Conservation (phyloP, 1,140 invertebrate species). For the Arctopsyche grandis region DNA sequence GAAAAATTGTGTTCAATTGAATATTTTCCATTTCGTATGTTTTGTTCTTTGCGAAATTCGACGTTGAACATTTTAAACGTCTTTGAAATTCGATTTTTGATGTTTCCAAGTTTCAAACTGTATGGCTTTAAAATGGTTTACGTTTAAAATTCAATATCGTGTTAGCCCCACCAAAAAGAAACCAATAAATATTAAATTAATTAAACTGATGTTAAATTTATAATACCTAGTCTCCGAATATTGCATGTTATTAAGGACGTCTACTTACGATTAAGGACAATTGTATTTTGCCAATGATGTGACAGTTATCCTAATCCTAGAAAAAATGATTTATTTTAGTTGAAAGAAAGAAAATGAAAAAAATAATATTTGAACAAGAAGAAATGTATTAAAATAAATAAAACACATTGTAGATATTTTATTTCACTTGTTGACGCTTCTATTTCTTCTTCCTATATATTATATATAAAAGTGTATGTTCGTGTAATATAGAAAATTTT, state of each 20-base stretch:
- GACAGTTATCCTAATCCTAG: conserved; percentile 31
- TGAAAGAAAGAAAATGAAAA: conserved; percentile 17
- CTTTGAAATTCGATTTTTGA: too few relatives aligned
- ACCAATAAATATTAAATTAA: neutral
- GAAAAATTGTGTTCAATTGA: neutral
- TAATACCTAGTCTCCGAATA: conserved; percentile 48
- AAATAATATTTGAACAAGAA: neutral
- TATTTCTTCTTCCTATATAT: neutral
- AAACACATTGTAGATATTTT: conserved; percentile 21
- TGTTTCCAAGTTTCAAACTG: too few relatives aligned
- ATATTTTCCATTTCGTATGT: neutral
- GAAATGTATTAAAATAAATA: conserved; percentile 12
- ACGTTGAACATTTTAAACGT: too few relatives aligned
- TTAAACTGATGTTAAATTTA: conserved; percentile 42
- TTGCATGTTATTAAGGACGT: conserved; percentile 34
- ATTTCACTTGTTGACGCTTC: conserved; percentile 28
- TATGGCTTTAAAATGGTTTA: neutral
- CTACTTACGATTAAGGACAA: conserved; percentile 27
- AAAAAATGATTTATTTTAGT: conserved; percentile 28
- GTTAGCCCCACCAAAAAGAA: conserved; percentile 36
- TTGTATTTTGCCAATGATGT: conserved; percentile 22
- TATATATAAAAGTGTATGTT: neutral
- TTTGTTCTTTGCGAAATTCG: neutral
- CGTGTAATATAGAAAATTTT: conserved; percentile 16
- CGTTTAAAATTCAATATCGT: neutral